Evolutionary conservation across 2,797 vertebrate genomes (phyloP), one percentile per base, ranked within the genome.

Genomic region (Perodicticus potto): DNA sequence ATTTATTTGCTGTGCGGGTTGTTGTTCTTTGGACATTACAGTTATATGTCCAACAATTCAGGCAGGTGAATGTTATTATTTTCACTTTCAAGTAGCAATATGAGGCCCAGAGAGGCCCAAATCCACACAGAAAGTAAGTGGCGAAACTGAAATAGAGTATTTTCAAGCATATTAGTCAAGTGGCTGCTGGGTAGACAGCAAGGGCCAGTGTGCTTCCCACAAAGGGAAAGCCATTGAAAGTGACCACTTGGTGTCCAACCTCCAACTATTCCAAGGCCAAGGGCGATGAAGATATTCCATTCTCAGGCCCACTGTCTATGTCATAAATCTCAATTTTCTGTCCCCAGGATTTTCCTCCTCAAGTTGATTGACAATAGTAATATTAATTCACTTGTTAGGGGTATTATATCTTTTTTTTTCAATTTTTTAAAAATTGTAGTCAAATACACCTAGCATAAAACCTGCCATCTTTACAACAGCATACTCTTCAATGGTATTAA

Each of bases 31-130:
- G 55, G 20, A 32, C 61, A 85, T 27, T 43, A 4, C 25, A 6
- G 14, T 78, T 77, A 86, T 37, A 73, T 63, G 89, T 92, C 45
- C 49, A 94, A 82, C 32, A 86, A 89, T 53, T 74, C 34, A 23
- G 23, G n/a, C 22, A 86, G 40, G 10, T 40, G 27, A 37, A 32
- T 82, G 20, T 73, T 95, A 89, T 93, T 90, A 34, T 40, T 63
- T 82, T 25, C 14, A 73, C n/a, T 88, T 93, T 92, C 78, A 86
- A 76, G 89, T 49, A 93, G 55, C 37, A 96, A 91, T 91, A 81
- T 77, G 22, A 95, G 11, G 17, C 16, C 40, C 40, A 92, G 12
- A 86, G n/a, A 91, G 61, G 61, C 59, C 82, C n/a, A 91, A 96
- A 91, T 94, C 45, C 81, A 82, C 43, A 80, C 4, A 86, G 85